phyloP scores from a whole-genome alignment of 2,797 vertebrate species.

The Coregonus ussuriensis region DNA sequence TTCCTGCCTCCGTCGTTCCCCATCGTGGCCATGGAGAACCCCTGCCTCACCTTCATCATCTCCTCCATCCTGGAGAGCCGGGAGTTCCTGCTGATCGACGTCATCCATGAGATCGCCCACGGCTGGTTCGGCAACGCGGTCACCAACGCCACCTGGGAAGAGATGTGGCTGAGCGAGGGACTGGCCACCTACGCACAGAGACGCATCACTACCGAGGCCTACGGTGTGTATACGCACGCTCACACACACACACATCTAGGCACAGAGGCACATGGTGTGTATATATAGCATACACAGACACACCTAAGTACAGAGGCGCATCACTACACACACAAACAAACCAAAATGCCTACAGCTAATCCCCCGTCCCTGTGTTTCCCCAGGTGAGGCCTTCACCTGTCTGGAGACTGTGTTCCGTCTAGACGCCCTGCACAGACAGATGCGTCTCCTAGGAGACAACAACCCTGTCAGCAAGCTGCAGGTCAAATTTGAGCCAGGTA shows the following conservation, averaged over 20 bases:
- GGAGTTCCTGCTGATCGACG: constrained; percentile 92
- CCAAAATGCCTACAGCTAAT: neutral
- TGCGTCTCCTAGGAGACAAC: constrained; percentile 92
- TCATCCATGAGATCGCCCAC: constrained; percentile 94
- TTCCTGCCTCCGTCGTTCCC: constrained; percentile 97
- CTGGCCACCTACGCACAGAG: constrained; percentile 94
- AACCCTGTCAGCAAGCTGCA: constrained; percentile 93
- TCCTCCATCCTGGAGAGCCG: constrained; percentile 96
- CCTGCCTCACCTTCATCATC: constrained; percentile 96
- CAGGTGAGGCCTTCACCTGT: constrained; percentile 93
- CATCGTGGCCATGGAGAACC: constrained; percentile 98
- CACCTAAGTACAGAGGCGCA: constrained; percentile 9
- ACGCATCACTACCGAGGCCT: constrained; percentile 92
- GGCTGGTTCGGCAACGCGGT: constrained; percentile 97
- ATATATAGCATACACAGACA: neutral
- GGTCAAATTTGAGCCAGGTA: constrained; percentile 91
- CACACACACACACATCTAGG: neutral
- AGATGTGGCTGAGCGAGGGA: constrained; percentile 98
- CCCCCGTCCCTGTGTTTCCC: neutral
- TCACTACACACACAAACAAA: neutral
- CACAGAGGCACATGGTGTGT: neutral
- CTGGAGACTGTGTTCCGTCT: constrained; percentile 93
- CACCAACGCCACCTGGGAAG: constrained; percentile 96
- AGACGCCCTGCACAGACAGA: constrained; percentile 93
- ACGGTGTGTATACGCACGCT: constrained; percentile 69